Conservation (phyloP, 1,140 invertebrate genomes). For the Pteromalus puparum region DNA sequence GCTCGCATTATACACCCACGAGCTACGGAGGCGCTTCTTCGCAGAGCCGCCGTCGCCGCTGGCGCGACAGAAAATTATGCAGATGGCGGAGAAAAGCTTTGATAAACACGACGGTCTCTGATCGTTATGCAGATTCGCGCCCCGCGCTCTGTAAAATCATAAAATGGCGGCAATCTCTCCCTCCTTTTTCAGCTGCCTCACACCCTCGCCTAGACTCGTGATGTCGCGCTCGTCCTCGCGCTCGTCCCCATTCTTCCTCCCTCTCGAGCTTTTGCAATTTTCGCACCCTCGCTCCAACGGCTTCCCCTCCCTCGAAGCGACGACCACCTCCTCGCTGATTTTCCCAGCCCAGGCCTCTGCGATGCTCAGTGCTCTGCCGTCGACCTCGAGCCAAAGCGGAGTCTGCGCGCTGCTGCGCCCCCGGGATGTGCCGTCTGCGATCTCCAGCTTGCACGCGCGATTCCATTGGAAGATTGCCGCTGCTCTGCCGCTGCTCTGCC, state of each 20-base stretch:
- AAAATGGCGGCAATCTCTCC: conserved; percentile 75
- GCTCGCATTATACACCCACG: background rate
- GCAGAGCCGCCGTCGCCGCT: background rate
- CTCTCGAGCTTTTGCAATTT: conserved; percentile 45
- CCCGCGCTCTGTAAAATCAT: conserved; percentile 72
- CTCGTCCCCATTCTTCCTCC: conserved; percentile 53
- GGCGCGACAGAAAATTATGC: conserved; percentile 73
- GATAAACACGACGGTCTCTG: conserved; percentile 76
- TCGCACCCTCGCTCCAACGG: conserved; percentile 35
- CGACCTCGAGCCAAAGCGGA: conserved; percentile 56
- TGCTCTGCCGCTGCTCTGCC: too few relatives aligned
- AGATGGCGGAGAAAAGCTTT: conserved; percentile 76
- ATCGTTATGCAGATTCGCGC: conserved; percentile 75
- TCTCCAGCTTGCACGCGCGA: conserved; percentile 54
- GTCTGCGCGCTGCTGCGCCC: conserved; percentile 62
- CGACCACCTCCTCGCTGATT: conserved; percentile 67
- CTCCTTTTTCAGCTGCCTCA: conserved; percentile 61
- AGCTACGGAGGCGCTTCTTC: background rate
- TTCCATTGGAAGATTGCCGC: conserved; percentile 68
- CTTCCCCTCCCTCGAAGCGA: conserved; percentile 46
- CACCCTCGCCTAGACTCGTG: too few relatives aligned
- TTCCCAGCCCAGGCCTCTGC: conserved; percentile 66
- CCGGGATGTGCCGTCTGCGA: background rate
- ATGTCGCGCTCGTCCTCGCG: conserved; percentile 39
- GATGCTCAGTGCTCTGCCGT: conserved; percentile 38